phyloP scores from a whole-genome alignment of 2,888 invertebrate species.

The Protophormia terraenovae region DNA sequence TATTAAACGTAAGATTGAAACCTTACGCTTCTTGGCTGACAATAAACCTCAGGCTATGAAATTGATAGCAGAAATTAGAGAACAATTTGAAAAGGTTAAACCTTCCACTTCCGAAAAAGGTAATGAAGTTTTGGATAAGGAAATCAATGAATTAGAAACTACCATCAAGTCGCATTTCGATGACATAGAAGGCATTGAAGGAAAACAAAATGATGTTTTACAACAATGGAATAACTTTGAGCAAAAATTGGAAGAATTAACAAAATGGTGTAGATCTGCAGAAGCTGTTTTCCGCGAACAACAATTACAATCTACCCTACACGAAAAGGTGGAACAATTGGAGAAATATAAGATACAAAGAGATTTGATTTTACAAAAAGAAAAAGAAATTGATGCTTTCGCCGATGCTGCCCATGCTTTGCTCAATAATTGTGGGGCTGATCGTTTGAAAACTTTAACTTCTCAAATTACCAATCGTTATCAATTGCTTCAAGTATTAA shows the following conservation, averaged over 20 bases:
- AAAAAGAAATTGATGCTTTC: constrained; percentile 92
- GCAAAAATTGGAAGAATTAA: constrained; percentile 88
- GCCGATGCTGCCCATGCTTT: constrained; percentile 94
- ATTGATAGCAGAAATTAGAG: constrained; percentile 86
- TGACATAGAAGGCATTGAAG: constrained; percentile 86
- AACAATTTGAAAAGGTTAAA: constrained; percentile 85
- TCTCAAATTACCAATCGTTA: constrained; percentile 95
- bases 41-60: constrained; percentile 86
- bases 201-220: constrained; percentile 88
- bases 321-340: constrained; percentile 90
- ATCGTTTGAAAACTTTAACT: constrained; percentile 92
- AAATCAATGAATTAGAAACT: constrained; percentile 87
- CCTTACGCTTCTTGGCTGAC: constrained; percentile 85
- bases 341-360: constrained; percentile 88
- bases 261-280: constrained; percentile 92
- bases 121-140: constrained; percentile 87
- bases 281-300: constrained; percentile 94
- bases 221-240: constrained; percentile 95
- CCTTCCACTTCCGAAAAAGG: constrained; percentile 92
- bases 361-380: constrained; percentile 89
- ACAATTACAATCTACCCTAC: constrained; percentile 89
- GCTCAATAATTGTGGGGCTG: constrained; percentile 91
- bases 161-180: constrained; percentile 86
- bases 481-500: constrained; percentile 89
- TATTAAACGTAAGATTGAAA: constrained; percentile 87